phyloP scores from a whole-genome alignment of 2,113 vertebrate genomes.

The Pedetes capensis region DNA sequence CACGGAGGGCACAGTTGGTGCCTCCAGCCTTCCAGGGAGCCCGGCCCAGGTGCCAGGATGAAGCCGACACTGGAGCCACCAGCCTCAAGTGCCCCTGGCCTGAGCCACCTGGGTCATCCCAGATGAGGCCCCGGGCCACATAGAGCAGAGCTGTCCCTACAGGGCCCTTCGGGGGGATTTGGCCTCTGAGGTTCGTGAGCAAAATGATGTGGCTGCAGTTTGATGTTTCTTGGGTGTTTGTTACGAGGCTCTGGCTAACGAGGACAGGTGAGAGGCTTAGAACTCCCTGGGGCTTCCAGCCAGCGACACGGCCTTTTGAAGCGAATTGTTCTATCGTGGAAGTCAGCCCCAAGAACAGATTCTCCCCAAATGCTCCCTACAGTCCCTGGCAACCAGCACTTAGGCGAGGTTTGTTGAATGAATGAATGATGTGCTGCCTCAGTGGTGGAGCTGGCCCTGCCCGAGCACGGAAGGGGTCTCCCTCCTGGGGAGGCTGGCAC shows the following conservation, averaged over 20 bases:
- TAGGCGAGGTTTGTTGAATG: rapidly evolving
- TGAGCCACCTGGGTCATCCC: rapidly evolving
- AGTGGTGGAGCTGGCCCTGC: rapidly evolving
- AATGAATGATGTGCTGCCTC: rapidly evolving
- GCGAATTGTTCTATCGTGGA: background rate
- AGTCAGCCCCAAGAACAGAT: background rate
- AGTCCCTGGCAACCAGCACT: rapidly evolving
- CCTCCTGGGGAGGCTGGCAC: background rate
- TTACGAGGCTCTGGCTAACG: background rate
- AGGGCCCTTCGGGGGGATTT: background rate
- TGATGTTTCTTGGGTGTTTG: rapidly evolving
- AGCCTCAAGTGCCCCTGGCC: background rate
- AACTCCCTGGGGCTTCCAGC: rapidly evolving
- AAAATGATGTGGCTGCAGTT: rapidly evolving
- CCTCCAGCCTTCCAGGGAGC: background rate
- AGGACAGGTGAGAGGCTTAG: no score
- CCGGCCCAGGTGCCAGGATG: background rate
- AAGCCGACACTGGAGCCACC: background rate
- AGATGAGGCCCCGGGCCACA: rapidly evolving
- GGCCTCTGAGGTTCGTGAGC: rapidly evolving
- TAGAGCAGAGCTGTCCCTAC: background rate
- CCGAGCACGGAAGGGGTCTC: rapidly evolving
- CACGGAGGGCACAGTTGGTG: background rate
- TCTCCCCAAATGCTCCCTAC: rapidly evolving
- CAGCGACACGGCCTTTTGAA: rapidly evolving